Evolutionary conservation across 1,140 invertebrate species (phyloP), one percentile per base, ranked within the genome.

Genomic region (Ceratosolen solmsi): DNA sequence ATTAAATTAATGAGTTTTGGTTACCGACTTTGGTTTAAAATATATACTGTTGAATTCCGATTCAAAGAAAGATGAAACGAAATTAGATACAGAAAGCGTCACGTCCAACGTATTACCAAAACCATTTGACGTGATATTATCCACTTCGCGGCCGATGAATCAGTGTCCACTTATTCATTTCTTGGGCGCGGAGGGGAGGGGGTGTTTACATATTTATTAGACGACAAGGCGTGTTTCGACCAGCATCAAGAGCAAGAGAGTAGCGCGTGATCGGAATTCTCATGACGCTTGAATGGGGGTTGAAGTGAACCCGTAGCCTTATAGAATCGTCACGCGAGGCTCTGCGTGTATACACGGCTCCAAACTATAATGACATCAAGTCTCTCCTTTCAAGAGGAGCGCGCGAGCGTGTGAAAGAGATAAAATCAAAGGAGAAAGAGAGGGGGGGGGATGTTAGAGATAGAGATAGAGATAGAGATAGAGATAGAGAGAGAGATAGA

Each of bases 351-450:
- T 58, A 63, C 60, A 36, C 68, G 38, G 36, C 20, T 25, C 38
- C 13, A 5, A 51, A 41, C 78, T 86, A 86, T 84, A 87, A 86
- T 86, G 86, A 86, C 86, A 86, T 87, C 71, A 56, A 74, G 33
- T 33, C 54, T 77, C 58, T 54, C 25, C 46, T n/a, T 78, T 78
- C 49, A 70, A 73, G 65, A 65, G 60, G 63, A 82, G 80, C 84
- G 78, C 80, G 82, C 85, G 82, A 84, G 83, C 87, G 87, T 87
- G 86, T 84, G 84, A 88, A 87, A 81, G 83, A 51, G 87, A 88
- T 88, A 87, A 80, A 79, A 88, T 87, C 86, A 85, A 65, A 54
- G 38, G 30, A 41, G 54, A 11, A 36, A 46, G 36, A 38, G 51
- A 46, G 54, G 15, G 71, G 65, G 15, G 60, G 58, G 65, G 58